Conservation (phyloP, 2,113 vertebrate genomes). For the Coptodon bakossiorum region DNA sequence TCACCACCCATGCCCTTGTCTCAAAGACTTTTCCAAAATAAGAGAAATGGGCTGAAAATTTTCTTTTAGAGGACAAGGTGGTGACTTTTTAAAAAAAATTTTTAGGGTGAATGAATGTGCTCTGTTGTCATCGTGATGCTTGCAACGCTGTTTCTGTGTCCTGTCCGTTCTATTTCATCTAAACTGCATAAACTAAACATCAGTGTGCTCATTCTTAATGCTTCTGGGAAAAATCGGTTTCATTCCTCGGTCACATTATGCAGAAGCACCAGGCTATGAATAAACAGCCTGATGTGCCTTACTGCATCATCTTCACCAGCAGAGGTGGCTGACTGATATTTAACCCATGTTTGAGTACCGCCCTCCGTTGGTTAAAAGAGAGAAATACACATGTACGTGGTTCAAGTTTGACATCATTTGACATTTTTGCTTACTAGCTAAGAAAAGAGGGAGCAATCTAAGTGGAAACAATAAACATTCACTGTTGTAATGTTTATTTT, state of each 20-base stretch:
- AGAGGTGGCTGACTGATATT: background rate
- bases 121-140: background rate
- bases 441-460: background rate
- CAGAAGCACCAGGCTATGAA: background rate
- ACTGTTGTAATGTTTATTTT: background rate
- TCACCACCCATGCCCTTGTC: constrained; percentile 41
- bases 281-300: background rate
- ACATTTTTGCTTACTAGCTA: background rate
- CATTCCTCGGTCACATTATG: background rate
- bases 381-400: constrained; percentile 14
- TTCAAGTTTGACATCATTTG: background rate
- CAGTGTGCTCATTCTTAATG: constrained; percentile 7
- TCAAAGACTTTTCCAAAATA: constrained; percentile 40
- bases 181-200: background rate
- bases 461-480: background rate
- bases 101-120: background rate
- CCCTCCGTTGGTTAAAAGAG: constrained; percentile 38
- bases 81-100: background rate
- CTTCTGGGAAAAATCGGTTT: background rate
- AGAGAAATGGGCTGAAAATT: constrained; percentile 9
- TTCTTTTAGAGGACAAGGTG: constrained; percentile 1
- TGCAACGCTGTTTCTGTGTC: background rate
- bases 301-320: background rate
- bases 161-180: background rate
- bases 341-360: constrained; percentile 9